phyloP scores from a whole-genome alignment of 2,113 vertebrate genomes.

The Poicephalus gulielmi region DNA sequence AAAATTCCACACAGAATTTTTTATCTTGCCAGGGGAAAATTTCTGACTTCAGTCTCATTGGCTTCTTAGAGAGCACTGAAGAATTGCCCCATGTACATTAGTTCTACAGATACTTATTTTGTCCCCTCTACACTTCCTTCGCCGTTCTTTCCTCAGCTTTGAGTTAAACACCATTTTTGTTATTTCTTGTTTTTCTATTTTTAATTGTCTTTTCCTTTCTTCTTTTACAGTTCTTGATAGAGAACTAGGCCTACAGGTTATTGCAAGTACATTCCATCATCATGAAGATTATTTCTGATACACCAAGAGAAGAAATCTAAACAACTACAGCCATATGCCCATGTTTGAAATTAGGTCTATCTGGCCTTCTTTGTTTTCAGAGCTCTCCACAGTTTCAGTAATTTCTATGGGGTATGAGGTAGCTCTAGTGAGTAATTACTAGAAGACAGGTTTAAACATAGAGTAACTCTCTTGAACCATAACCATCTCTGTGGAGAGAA shows the following conservation, averaged over 20 bases:
- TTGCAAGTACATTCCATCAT: neutral
- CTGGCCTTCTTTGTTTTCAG: neutral
- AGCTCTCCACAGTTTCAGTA: neutral
- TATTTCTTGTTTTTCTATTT: neutral
- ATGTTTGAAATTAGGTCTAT: neutral
- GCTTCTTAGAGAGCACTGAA: neutral
- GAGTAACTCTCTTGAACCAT: neutral
- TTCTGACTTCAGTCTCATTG: neutral
- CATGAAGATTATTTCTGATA: neutral
- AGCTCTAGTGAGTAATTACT: neutral
- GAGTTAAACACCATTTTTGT: neutral
- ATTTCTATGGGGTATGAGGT: neutral
- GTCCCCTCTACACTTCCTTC: neutral
- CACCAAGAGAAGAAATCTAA: neutral
- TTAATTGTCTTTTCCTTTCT: neutral
- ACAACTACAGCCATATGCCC: neutral
- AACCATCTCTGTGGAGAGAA: neutral
- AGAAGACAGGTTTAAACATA: neutral
- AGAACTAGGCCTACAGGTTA: neutral
- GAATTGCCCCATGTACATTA: neutral
- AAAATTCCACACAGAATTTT: neutral
- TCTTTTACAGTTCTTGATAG: neutral
- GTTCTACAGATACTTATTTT: neutral
- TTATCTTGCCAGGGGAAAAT: neutral
- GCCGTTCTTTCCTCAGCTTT: neutral